A percentile compares a stretch with the other conserved stretches of the same genome.
Conservation (phyloP, 2,888 invertebrate species). For the Diploptera punctata region DNA sequence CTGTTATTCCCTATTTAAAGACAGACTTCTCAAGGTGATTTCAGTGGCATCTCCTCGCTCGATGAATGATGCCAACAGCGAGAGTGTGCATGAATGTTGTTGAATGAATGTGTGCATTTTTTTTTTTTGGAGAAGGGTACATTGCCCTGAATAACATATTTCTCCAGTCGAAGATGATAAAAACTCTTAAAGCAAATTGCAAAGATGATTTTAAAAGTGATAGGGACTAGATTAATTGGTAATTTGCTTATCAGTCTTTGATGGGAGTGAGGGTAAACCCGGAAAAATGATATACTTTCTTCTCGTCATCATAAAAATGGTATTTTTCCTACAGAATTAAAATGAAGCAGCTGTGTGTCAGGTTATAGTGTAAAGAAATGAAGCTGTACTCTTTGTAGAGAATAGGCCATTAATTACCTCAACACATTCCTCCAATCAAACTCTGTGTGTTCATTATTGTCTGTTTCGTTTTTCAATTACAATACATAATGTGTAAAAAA, state of each 20-base stretch:
- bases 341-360: conserved; percentile 12
- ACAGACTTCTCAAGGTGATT: background rate
- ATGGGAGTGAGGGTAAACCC: background rate
- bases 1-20: background rate
- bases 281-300: background rate
- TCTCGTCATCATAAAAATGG: conserved; percentile 24
- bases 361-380: background rate
- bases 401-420: conserved; percentile 11
- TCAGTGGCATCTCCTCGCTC: background rate
- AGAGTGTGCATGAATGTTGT: background rate
- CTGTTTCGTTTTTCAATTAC: too few species aligned
- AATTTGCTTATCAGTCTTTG: background rate
- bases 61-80: background rate
- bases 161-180: conserved; percentile 9
- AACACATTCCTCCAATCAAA: background rate
- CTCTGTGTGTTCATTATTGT: conserved; percentile 6
- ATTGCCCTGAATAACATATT: background rate
- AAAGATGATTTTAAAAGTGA: background rate
- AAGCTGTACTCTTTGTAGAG: conserved; percentile 9
- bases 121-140: background rate
- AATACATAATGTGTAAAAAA: too few species aligned
- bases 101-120: background rate
- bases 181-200: background rate
- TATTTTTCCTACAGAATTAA: conserved; percentile 29
- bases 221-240: background rate